Base-by-base conservation (phyloP, 2,797 vertebrate species). In the Mycteria americana region DNA sequence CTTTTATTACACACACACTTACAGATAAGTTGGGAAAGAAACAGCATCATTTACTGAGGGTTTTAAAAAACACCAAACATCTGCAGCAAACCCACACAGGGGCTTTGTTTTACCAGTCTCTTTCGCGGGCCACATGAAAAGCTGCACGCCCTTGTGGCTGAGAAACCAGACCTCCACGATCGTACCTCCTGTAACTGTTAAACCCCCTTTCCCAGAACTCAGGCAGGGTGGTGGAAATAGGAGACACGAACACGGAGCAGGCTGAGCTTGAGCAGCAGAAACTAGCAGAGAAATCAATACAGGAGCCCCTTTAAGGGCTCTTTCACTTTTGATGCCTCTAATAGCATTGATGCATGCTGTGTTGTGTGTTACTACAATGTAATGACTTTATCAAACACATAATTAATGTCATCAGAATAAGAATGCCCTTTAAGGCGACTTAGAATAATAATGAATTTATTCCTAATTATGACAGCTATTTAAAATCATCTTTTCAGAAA, bases 391-490 rank as follows among this genome's bases (percentile, higher is more conserved):
- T 95, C 96, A 93, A 73, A 59, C 94, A 74, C 88, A 69, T 91
- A 95, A 96, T 97, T 95, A 95, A 95, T n/a, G 92, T 63, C 95
- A 96, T 92, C 95, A 79, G 88, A 76, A 21, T 15, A 73, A 95
- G 86, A 91, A 96, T 63, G 91, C 70, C 80, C 91, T 92, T 91
- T 93, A 95, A 92, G 33, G 72, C 13, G 63, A 95, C 95, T 96
- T 33, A 90, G 70, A 93, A 62, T 86, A 76, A 97, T 78, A 93
- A 96, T 93, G 76, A 96, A 79, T 90, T 73, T 75, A 79, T 85
- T 95, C 77, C 74, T 97, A 95, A 96, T 96, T 95, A 93, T 97
- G 96, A 97, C 95, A 95, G 96, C 96, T 96, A 85, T 95, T 97
- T 92, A 59, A 95, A 95, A 96, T 91, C 89, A 85, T 86, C 88